Evolutionary conservation across 2,888 invertebrate genomes (phyloP).

Genomic region (Himalopsyche kuldschensis): DNA sequence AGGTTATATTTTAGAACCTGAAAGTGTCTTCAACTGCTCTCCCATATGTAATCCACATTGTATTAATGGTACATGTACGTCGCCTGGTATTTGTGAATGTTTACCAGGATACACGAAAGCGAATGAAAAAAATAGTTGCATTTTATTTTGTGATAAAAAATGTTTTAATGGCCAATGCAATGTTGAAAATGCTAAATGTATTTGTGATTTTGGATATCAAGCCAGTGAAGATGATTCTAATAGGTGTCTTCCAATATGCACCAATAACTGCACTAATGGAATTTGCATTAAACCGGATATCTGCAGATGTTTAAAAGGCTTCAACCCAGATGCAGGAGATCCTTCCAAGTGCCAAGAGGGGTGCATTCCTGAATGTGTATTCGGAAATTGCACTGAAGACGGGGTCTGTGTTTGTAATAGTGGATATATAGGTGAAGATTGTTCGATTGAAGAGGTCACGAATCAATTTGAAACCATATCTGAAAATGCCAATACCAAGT

Average conservation of each 20-base stretch:
- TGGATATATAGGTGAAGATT: background rate
- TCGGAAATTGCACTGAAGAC: background rate
- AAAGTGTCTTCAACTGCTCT: background rate
- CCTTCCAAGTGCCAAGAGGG: background rate
- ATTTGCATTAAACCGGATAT: slow-evolving; percentile 14
- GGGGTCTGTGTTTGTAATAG: background rate
- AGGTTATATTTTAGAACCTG: slow-evolving; percentile 35
- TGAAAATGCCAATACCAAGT: background rate
- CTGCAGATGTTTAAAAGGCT: slow-evolving; percentile 16
- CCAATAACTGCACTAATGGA: slow-evolving; percentile 4
- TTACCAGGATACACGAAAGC: slow-evolving; percentile 20
- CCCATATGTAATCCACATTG: slow-evolving; percentile 2
- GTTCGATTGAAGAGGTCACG: background rate
- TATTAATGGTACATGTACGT: slow-evolving; percentile 21
- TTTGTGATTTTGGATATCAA: background rate
- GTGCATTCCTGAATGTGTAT: slow-evolving; percentile 21
- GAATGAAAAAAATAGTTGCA: background rate
- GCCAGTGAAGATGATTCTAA: background rate
- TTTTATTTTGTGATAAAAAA: background rate
- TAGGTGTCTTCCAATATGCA: background rate
- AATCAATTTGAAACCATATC: background rate
- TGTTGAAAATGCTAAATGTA: background rate
- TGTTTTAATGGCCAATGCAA: background rate
- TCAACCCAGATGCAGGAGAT: background rate
- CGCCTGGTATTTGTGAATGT: slow-evolving; percentile 32